Base-by-base conservation (phyloP, 2,113 vertebrate species). In the Oncorhynchus nerka region DNA sequence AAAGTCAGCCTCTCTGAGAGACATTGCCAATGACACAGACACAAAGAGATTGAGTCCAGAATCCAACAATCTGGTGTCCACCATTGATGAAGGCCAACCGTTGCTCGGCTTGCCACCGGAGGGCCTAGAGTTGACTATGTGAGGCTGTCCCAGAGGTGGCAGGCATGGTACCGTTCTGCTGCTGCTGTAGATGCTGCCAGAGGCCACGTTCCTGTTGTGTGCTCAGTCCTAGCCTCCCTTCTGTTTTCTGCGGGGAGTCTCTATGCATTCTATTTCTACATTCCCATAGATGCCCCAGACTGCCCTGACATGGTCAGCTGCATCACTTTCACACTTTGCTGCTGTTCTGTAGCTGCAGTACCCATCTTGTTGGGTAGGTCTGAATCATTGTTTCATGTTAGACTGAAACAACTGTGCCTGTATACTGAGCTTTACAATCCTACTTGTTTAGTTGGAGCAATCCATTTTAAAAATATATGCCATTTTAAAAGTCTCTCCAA, bases 281-380 rank as follows among this genome's bases (percentile, higher is more conserved):
- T 93, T 51, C 93, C 92, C 39, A 74, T 93, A 3, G 86, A 85
- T 67, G 84, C 85, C 6, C 93, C 92, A 0, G 74, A 87, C 73
- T 90, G 89, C 71, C 85, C 89, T 1, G 90, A 93, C 32, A n/a
- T 76, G n/a, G 16, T 72, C 78, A 85, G 91, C 78, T 92, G 94
- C 30, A 55, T 93, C 51, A 3, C 87, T 3, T 94, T 93, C 81
- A 85, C 92, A 1, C 66, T 93, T 26, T 89, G 90, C 89, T 93
- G 92, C 89, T 93, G 92, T 3, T 80, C 86, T n/a, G 87, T 92
- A 74, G 91, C 92, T 0, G 71, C 89, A 2, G 7, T 92, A 26
- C 94, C 94, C 74, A 73, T 93, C 82, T 69, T 94, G 67, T 85
- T 94, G 1, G 94, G 93, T 94, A 91, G 8, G 87, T 22, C 5